A percentile compares a stretch with the other conserved stretches of the same genome.
These are phyloP conservation scores for Microdon myrmicae DNA, from an alignment of 2,888 invertebrate genomes.

Conservation along the genomic window DNA sequence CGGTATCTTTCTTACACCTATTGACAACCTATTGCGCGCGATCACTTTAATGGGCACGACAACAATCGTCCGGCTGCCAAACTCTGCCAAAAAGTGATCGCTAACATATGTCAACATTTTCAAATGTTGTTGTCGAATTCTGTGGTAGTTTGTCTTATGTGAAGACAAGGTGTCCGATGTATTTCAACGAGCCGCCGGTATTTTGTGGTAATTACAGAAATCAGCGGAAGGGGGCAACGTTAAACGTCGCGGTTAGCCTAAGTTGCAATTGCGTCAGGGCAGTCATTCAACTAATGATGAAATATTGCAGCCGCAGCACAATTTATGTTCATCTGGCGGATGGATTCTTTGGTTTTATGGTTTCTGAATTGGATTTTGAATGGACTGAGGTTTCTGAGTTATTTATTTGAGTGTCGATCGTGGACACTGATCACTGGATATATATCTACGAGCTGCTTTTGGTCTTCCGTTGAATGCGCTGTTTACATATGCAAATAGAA, in stretches of 20 bases:
- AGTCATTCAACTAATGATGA: slow-evolving; percentile 43
- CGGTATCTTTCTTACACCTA: slow-evolving; percentile 50
- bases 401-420: slow-evolving; percentile 37
- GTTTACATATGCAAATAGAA: slow-evolving; percentile 37
- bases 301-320: slow-evolving; percentile 46
- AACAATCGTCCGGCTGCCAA: slow-evolving; percentile 50
- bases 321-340: slow-evolving; percentile 39
- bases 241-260: slow-evolving; percentile 25
- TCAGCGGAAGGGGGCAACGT: slow-evolving; percentile 6
- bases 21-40: slow-evolving; percentile 43
- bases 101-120: slow-evolving; percentile 51
- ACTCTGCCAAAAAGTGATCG: slow-evolving; percentile 49
- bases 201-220: not conserved
- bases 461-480: slow-evolving; percentile 2
- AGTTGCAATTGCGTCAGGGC: slow-evolving; percentile 25
- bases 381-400: slow-evolving; percentile 46
- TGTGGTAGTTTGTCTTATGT: slow-evolving; percentile 3
- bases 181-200: slow-evolving; percentile 3
- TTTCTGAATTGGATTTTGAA: slow-evolving; percentile 46
- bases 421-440: not conserved
- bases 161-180: not conserved
- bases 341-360: slow-evolving; percentile 46
- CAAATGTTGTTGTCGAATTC: slow-evolving; percentile 18
- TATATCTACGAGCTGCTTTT: not conserved
- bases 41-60: slow-evolving; percentile 48